Percentiles rank a stretch among this genome's conserved stretches.
Evolutionary conservation across 1,140 invertebrate genomes (phyloP).

Genomic region (Anthonomus grandis): DNA sequence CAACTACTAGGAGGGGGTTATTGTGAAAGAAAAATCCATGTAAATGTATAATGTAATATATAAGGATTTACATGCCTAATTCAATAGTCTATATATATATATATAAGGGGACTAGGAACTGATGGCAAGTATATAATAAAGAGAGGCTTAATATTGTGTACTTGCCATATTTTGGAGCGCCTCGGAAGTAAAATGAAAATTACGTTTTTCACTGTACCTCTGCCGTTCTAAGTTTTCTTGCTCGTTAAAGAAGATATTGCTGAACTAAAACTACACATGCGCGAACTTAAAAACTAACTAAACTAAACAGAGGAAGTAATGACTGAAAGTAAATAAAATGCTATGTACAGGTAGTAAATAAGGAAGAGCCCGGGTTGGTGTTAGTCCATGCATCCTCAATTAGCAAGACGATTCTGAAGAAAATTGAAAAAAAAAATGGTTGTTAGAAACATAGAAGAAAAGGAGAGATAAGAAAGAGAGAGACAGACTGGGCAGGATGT

Average conservation of each 20-base stretch:
- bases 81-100: too few relatives aligned
- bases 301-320: slow-evolving; percentile 1
- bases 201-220: too few relatives aligned
- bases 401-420: slow-evolving; percentile 22
- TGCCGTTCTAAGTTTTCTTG: too few relatives aligned
- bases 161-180: too few relatives aligned
- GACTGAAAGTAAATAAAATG: slow-evolving; percentile 7
- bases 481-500: slow-evolving; percentile 1
- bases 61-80: not conserved
- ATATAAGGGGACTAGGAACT: too few relatives aligned
- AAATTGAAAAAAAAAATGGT: slow-evolving; percentile 14
- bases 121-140: too few relatives aligned
- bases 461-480: too few relatives aligned
- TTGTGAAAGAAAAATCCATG: not conserved
- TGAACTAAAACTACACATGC: not conserved
- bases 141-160: too few relatives aligned
- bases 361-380: too few relatives aligned
- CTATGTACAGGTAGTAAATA: slow-evolving; percentile 5
- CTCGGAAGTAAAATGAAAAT: too few relatives aligned
- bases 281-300: not conserved
- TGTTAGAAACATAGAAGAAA: slow-evolving; percentile 5
- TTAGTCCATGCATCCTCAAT: slow-evolving; percentile 21
- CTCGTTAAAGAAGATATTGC: not conserved
- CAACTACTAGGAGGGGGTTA: not conserved
- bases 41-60: not conserved